A percentile compares a stretch with the other conserved stretches of the same genome.
Evolutionary conservation across 2,113 vertebrate species (phyloP).

Genomic region (Stictonetta naevosa): DNA sequence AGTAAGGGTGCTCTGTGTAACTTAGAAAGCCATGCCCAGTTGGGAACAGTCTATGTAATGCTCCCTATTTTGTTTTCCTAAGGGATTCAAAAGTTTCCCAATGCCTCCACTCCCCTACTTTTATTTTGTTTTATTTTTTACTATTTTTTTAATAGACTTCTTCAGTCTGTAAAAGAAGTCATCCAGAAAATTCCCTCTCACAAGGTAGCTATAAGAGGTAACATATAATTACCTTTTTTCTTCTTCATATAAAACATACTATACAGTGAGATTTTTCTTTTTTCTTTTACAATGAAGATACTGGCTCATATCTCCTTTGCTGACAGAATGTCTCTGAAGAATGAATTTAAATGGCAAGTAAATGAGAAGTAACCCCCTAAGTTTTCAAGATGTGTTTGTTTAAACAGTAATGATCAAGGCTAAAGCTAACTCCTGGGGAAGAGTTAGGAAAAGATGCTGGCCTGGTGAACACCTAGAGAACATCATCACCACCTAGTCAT

Average conservation of each 20-base stretch:
- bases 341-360: conserved; percentile 53
- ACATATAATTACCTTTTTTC: conserved; percentile 53
- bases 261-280: neutral
- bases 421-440: conserved; percentile 47
- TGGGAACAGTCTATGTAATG: conserved; percentile 15
- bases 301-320: conserved; percentile 31
- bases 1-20: conserved; percentile 38
- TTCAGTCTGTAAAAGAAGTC: neutral
- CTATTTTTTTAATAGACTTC: neutral
- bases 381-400: conserved; percentile 57
- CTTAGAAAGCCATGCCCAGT: conserved; percentile 27
- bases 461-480: conserved; percentile 12
- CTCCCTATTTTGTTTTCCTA: neutral
- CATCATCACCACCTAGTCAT: neutral
- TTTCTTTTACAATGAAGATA: neutral
- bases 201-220: conserved; percentile 24
- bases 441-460: conserved; percentile 14
- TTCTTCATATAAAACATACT: conserved; percentile 7
- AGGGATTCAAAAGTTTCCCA: neutral
- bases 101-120: neutral
- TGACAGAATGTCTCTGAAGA: conserved; percentile 52
- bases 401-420: conserved; percentile 49
- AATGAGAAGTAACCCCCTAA: conserved; percentile 56
- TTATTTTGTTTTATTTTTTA: neutral
- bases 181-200: conserved; percentile 4